Base-by-base conservation (phyloP, 2,888 invertebrate species). In the Campoletis raptor region DNA sequence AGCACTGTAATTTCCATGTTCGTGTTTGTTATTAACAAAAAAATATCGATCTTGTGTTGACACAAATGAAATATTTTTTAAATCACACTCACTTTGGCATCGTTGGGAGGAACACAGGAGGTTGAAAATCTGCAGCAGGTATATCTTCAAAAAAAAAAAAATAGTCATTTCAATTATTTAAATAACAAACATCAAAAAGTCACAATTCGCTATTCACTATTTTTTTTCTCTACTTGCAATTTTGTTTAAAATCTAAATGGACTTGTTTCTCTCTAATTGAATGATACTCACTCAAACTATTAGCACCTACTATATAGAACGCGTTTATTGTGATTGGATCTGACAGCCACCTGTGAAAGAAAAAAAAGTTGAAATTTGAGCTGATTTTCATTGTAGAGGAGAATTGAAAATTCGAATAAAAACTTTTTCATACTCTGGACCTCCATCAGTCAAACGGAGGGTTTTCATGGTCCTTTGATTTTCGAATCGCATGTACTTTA, bases 81-180 rank as follows among this genome's bases (percentile, higher is more conserved):
- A 18, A 12, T 30, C 18, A 1, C 10, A 77, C 89, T 87, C 52
- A 90, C 90, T 88, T 86, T 10, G 90, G 89, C 45, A 90, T 78
- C 7, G n/a, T 8, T 9, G 81, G 72, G 0, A 87, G 82, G 45
- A 89, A 90, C 8, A 83, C 85, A 12, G 90, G 89, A 40, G 89
- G 85, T 61, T 89, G 90, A n/a, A 90, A 57, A 21, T 85, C 84
- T 9, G 88, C 88, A 36, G 90, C 89, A 72, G 90, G 89, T 70
- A 90, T 81, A 66, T 87, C 90, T 90, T 45, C n/a, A n/a, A n/a
- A n/a, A n/a, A 79, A 86, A 18, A 37, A 54, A 40, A 24, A 64
- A 36, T 10, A 21, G 2, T 21, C 57, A 57, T 83, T 45, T 15
- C 15, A 30, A 78, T 54, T 42, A 12, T 54, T 52, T 1, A 18